A percentile compares a stretch with the other conserved stretches of the same genome.
Evolutionary conservation across 2,888 invertebrate species (phyloP).

Genomic region (Eurois occulta): DNA sequence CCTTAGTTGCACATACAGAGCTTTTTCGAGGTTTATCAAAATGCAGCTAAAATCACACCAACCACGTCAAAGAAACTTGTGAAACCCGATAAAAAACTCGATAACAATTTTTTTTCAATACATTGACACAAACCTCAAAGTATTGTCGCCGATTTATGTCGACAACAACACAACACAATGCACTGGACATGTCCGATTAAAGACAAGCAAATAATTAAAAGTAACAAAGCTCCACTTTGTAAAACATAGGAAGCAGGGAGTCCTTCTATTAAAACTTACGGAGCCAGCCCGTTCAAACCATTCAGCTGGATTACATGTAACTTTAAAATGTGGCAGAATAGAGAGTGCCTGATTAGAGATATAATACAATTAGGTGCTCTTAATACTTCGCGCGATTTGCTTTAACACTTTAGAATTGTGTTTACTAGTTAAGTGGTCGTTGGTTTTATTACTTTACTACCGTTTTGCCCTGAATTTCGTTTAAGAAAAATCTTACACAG

Average conservation of each 20-base stretch:
- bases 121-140: neutral
- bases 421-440: conserved; percentile 35
- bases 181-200: conserved; percentile 15
- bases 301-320: conserved; percentile 78
- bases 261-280: conserved; percentile 74
- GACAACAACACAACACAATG: neutral
- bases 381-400: conserved; percentile 43
- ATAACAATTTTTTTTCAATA: neutral
- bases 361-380: conserved; percentile 60
- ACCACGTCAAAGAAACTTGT: neutral
- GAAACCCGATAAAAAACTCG: neutral
- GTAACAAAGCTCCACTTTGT: conserved; percentile 70
- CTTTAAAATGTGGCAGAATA: conserved; percentile 77
- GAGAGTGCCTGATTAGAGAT: conserved; percentile 67
- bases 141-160: neutral
- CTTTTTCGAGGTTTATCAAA: neutral
- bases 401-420: conserved; percentile 39
- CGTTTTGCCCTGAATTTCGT: neutral
- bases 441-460: conserved; percentile 32
- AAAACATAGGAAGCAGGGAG: conserved; percentile 64
- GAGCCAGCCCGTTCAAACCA: conserved; percentile 60
- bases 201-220: conserved; percentile 67
- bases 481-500: neutral
- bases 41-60: neutral
- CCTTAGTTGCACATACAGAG: neutral